Percentiles rank a stretch among this genome's conserved stretches.
Conservation (phyloP, 1,140 invertebrate species). For the Saccostrea echinata region DNA sequence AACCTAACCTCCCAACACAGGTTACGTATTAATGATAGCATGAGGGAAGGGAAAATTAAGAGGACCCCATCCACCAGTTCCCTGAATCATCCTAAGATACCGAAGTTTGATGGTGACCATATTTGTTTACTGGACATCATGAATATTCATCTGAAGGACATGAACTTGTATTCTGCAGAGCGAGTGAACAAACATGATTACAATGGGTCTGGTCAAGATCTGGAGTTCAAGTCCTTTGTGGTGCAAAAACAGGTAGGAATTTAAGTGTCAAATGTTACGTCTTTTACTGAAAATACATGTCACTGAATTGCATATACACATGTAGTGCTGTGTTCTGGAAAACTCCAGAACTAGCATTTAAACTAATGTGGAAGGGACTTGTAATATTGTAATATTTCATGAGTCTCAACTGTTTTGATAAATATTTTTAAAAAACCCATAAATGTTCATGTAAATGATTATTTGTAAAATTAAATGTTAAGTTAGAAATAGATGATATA, state of each 20-base stretch:
- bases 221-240: conserved; percentile 73
- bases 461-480: background rate
- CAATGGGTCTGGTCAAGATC: conserved; percentile 60
- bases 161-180: conserved; percentile 88
- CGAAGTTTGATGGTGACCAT: conserved; percentile 52
- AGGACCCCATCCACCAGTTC: conserved; percentile 24
- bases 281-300: background rate
- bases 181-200: conserved; percentile 72
- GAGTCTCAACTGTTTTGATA: no score
- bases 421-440: no score
- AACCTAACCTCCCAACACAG: conserved; percentile 1
- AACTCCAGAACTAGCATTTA: no score
- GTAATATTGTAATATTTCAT: no score
- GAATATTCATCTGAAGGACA: conserved; percentile 88
- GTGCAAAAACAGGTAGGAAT: conserved; percentile 71
- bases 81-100: conserved; percentile 7
- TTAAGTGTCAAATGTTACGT: background rate
- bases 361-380: no score
- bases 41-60: conserved; percentile 2
- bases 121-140: conserved; percentile 88
- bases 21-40: background rate
- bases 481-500: background rate
- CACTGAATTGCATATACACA: background rate
- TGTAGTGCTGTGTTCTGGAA: background rate
- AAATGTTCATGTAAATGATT: no score